phyloP scores from a whole-genome alignment of 2,113 vertebrate genomes.

The Bagarius yarrelli region DNA sequence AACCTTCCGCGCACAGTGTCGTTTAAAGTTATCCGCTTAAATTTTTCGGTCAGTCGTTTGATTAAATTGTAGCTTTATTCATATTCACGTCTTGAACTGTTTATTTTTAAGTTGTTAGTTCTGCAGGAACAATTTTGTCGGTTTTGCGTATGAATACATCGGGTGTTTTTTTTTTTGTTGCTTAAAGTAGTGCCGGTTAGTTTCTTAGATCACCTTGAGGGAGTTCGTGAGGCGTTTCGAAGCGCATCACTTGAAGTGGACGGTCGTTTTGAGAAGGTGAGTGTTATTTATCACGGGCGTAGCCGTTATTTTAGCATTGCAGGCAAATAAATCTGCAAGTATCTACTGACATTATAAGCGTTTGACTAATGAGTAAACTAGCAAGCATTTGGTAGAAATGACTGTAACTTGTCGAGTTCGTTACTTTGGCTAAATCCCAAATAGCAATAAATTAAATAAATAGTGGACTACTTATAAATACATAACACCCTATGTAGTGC shows the following conservation, averaged over 20 bases:
- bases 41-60: background rate
- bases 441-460: background rate
- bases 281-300: background rate
- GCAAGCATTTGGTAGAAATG: background rate
- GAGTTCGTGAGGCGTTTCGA: background rate
- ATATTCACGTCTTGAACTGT: background rate
- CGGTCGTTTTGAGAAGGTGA: constrained; percentile 53
- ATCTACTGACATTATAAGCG: background rate
- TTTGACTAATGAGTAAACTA: background rate
- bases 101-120: background rate
- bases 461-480: background rate
- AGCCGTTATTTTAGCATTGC: background rate
- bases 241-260: constrained; percentile 42
- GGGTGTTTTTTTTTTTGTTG: background rate
- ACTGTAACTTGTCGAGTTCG: rapidly evolving
- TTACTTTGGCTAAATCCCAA: background rate
- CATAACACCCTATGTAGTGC: background rate
- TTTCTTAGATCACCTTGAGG: constrained; percentile 68
- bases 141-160: background rate
- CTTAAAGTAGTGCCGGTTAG: constrained; percentile 66
- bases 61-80: background rate
- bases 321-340: no score
- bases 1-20: constrained; percentile 11
- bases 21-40: background rate
- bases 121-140: background rate